Evolutionary conservation across 2,888 invertebrate species (phyloP), one percentile per base, ranked within the genome.

Genomic region (Melieria omissa): DNA sequence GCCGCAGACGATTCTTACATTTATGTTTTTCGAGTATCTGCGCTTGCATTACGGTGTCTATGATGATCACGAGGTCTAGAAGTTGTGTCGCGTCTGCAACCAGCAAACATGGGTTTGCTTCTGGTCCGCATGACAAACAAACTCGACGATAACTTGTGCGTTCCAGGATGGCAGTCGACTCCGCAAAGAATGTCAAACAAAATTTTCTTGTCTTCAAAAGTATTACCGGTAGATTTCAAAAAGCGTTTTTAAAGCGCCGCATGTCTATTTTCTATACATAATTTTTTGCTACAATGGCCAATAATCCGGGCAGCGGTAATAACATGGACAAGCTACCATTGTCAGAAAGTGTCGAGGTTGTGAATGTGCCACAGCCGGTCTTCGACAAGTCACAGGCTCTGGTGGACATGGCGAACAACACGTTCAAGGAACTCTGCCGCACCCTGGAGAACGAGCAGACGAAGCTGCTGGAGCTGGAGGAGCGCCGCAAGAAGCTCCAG

Each of bases 391-490:
- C 77, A 14, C 74, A 76, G n/a, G 69, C 72, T 4, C 57, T 77
- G 9, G 72, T 70, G 0, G 75, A 78, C 45, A 74, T 73, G 5
- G 78, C 79, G 1, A 78, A 76, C 54, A 76, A 74, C 54, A 79
- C 77, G 7, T 79, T 80, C 64, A 75, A 74, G 63, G 79, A 80
- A 65, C 71, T 80, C 14, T 78, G 78, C 44, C 74, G 66, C 61
- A 78, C 79, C 0, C 71, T 81, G 60, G 76, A 80, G 70, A 74
- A 74, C 42, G 80, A 81, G 63, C 79, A 80, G 47, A 57, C 72
- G 0, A 80, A 79, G 72, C 70, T 81, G 6, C 5, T 75, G 8
- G 78, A 79, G 9, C 62, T 81, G 14, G 81, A 81, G 47, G 75
- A 75, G n/a, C 74, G 78, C 6, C 78, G 81, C 0, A 75, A 76